Evolutionary conservation across 2,113 vertebrate species (phyloP), one percentile per base, ranked within the genome.

Genomic region (Microtus montanus): DNA sequence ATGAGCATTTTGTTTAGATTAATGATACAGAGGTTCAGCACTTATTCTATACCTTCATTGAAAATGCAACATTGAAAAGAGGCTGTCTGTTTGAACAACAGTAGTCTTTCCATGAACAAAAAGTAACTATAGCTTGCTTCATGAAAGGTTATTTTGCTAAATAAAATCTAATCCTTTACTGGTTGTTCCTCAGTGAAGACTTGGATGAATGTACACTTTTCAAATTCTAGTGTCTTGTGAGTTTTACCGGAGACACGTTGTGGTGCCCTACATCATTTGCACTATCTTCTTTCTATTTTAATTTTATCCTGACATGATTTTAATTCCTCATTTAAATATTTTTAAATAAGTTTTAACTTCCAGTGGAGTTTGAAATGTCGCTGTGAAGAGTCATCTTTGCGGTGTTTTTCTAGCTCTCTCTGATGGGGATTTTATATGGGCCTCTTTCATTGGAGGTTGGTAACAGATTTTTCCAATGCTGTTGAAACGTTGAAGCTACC

Each of bases 1-100:
- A 63, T 58, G 75, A 88, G n/a, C 28, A 38, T 96, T 97, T 73
- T 97, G 33, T 96, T 95, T 93, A 33, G 92, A 71, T 96, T 83
- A 96, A 24, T 26, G 12, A 85, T 52, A 94, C 63, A 82, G 24
- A 61, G 9, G 79, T 94, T 91, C 94, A 66, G 8, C 70, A 80
- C 30, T 86, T 75, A 90, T 28, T 87, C 8, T 2, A 3, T 78
- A 3, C 97, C 54, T 92, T 86, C 58, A 38, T 78, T 93, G 70
- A 63, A 89, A 96, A 4, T 84, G 8, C 24, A 90, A 90, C 68
- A 92, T 95, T 95, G 92, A 80, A 61, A 89, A 64, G 33, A 82
- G 9, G 12, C 26, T 35, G 2, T 17, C 71, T 90, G 38, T 49
- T 47, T 63, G 3, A 92, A 96, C 85, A n/a, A 14, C 61, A 92